A percentile compares a stretch with the other conserved stretches of the same genome.
Evolutionary conservation across 2,113 vertebrate genomes (phyloP).

Genomic region (Mesembrinibis cayennensis): DNA sequence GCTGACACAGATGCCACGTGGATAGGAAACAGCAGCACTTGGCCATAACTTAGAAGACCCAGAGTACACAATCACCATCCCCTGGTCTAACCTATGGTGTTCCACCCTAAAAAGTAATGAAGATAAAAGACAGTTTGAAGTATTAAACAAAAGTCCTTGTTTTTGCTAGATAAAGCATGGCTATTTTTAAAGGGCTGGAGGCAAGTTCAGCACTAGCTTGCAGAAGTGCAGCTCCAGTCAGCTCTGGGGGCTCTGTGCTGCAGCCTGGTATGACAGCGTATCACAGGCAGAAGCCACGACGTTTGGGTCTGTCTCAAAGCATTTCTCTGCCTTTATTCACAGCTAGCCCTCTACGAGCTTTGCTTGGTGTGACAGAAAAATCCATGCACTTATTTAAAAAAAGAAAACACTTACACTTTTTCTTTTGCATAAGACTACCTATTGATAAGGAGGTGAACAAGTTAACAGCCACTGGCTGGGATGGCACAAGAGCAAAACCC

Average conservation of each 20-base stretch:
- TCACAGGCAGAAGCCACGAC: not conserved
- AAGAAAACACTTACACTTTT: not conserved
- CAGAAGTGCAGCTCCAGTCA: not conserved
- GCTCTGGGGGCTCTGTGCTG: no score
- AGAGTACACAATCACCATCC: accelerated
- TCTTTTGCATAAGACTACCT: not conserved
- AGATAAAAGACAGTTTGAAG: not conserved
- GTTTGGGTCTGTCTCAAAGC: not conserved
- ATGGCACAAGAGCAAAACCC: not conserved
- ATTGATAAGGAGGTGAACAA: not conserved
- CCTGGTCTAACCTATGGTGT: not conserved
- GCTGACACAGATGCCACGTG: not conserved
- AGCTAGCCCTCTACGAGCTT: not conserved
- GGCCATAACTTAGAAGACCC: accelerated
- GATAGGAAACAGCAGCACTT: not conserved
- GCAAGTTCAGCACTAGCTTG: not conserved
- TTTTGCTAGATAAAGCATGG: not conserved
- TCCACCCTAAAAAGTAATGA: not conserved
- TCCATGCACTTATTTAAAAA: not conserved
- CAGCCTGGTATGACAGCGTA: accelerated
- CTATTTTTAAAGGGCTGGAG: not conserved
- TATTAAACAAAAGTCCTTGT: not conserved
- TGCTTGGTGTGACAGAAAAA: not conserved
- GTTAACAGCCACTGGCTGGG: not conserved
- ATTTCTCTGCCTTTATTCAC: not conserved